phyloP scores from a whole-genome alignment of 2,888 invertebrate species.

The Pharmacophagus antenor region DNA sequence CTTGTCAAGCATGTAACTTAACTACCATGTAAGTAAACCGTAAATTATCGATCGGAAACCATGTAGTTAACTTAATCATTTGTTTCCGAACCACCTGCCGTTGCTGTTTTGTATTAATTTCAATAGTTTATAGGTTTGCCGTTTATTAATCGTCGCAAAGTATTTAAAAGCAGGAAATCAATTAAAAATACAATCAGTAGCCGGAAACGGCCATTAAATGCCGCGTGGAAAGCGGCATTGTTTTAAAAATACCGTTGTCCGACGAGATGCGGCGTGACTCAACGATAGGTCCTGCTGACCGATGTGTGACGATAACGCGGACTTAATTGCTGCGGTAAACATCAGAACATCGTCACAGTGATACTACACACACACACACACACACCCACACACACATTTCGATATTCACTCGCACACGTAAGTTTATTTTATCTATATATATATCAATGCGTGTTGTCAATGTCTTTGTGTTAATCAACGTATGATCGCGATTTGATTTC shows the following conservation, averaged over 20 bases:
- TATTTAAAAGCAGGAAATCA: conserved; percentile 21
- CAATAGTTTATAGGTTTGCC: background rate
- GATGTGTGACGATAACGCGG: background rate
- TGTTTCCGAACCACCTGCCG: background rate
- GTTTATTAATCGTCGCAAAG: conserved; percentile 8
- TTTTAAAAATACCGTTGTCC: conserved; percentile 28
- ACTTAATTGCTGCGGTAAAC: conserved; percentile 4
- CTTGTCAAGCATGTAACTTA: background rate
- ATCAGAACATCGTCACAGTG: background rate
- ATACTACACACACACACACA: no score
- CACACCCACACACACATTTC: no score
- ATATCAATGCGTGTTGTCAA: no score
- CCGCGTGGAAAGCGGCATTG: conserved; percentile 24
- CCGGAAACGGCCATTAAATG: conserved; percentile 20
- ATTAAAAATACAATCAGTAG: conserved; percentile 26
- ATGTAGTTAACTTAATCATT: background rate
- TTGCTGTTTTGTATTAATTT: background rate
- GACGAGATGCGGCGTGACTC: conserved; percentile 23
- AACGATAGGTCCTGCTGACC: conserved; percentile 10
- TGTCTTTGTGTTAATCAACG: no score
- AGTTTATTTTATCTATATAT: no score
- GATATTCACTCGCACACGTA: no score
- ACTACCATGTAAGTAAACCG: background rate
- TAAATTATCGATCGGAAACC: background rate
- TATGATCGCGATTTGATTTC: no score